Base-by-base conservation (phyloP, 2,797 vertebrate species). In the Diplodus sargus region DNA sequence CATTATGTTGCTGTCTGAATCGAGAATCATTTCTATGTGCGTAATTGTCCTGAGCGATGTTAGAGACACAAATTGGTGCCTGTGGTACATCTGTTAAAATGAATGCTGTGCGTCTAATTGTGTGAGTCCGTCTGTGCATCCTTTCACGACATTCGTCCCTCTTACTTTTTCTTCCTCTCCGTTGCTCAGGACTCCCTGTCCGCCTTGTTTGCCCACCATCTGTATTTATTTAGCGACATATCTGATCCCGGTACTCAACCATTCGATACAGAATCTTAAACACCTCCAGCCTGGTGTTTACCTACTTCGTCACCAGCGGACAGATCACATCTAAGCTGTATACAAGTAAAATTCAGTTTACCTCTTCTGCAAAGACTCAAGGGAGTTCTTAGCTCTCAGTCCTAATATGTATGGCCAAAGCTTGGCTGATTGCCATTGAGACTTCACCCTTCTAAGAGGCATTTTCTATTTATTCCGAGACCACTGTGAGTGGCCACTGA, bases 391-490 rank as follows among this genome's bases (percentile, higher is more conserved):
- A n/a, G 61, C 42, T 70, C 57, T 53, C 22, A 67, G 52, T 18
- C 22, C 74, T 66, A 85, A 65, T 74, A 75, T 82, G 70, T 61
- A 65, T 25, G 39, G 30, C 66, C 18, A 47, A 63, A 58, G 22
- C 22, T 23, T 76, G 49, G 66, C 70, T 73, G 63, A 80, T 66
- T 71, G 30, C 87, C 80, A 65, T 28, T 7, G 79, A 64, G 77
- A 66, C 67, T 70, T 76, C 17, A 51, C 28, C 22, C 45, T 65
- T 74, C 76, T 49, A 75, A 51, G 56, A 59, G 39, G 20, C 14
- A 69, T 77, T 71, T 74, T 79, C 23, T 61, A 57, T 89, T 84
- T 70, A 79, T 78, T 78, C 48, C 12, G 52, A 59, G 42, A 76
- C 68, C 57, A 39, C 57, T 67, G 30, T 60, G 54, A 61, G 59